Evolutionary conservation across 2,113 vertebrate genomes (phyloP).

Genomic region (Daboia siamensis): DNA sequence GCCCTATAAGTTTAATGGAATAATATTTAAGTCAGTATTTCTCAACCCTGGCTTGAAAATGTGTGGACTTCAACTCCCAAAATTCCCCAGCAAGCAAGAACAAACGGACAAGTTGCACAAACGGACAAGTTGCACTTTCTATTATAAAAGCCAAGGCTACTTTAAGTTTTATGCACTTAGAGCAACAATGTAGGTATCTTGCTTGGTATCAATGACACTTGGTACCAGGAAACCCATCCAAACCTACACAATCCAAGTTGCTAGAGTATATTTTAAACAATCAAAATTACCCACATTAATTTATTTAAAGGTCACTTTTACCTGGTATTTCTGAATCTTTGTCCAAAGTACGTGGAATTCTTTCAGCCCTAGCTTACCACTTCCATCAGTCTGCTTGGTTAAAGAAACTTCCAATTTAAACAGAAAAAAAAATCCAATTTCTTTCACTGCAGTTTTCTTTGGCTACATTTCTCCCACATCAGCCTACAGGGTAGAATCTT

Average conservation of each 20-base stretch:
- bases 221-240: neutral
- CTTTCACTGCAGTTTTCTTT: neutral
- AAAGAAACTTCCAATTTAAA: conserved; percentile 43
- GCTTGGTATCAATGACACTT: neutral
- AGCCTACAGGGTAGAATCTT: neutral
- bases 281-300: accelerated
- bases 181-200: neutral
- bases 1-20: neutral
- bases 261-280: neutral
- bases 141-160: neutral
- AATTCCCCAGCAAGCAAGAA: neutral
- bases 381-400: conserved; percentile 68
- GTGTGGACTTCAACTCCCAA: neutral
- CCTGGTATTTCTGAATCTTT: conserved; percentile 78
- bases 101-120: neutral
- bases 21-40: neutral
- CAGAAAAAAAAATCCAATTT: neutral
- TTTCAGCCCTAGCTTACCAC: conserved; percentile 77
- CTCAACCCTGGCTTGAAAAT: neutral
- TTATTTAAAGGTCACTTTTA: conserved; percentile 29
- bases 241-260: neutral
- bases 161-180: neutral
- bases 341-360: conserved; percentile 78
- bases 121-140: neutral
- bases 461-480: neutral